Percentiles rank a stretch among this genome's conserved stretches.
These are phyloP conservation scores for Macrotrachela quadricornifera DNA, from an alignment of 1,140 invertebrate genomes.

Conservation along the genomic window DNA sequence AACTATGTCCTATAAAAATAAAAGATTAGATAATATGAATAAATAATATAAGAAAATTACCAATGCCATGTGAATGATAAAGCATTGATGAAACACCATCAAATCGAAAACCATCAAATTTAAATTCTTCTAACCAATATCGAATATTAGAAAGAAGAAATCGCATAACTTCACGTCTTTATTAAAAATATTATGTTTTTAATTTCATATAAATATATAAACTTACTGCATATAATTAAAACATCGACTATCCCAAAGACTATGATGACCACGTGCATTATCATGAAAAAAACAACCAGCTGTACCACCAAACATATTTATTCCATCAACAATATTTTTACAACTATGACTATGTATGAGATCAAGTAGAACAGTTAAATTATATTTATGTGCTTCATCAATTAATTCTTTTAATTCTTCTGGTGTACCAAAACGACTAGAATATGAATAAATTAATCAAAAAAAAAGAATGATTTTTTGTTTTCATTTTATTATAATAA, in stretches of 20 bases:
- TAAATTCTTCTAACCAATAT: conserved; percentile 90
- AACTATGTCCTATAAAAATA: conserved; percentile 40
- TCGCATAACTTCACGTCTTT: conserved; percentile 66
- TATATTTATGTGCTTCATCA: conserved; percentile 61
- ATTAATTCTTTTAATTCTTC: conserved; percentile 81
- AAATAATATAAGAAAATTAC: conserved; percentile 11
- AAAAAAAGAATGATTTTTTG: no score
- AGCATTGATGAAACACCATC: conserved; percentile 98
- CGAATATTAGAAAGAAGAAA: conserved; percentile 86
- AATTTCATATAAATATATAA: neutral
- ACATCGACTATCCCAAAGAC: conserved; percentile 83
- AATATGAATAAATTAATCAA: no score
- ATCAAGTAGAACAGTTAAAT: conserved; percentile 73
- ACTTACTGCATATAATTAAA: conserved; percentile 63
- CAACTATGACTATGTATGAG: conserved; percentile 98
- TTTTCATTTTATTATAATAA: no score
- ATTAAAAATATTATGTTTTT: neutral
- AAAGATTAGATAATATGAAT: neutral
- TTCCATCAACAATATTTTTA: conserved; percentile 86
- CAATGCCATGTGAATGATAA: conserved; percentile 81
- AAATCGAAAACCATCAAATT: conserved; percentile 92
- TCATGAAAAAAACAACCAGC: conserved; percentile 79
- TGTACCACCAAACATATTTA: conserved; percentile 94
- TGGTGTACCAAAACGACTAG: conserved; percentile 71
- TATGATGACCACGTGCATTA: conserved; percentile 60